Conservation (phyloP, 37 sponge, comb jelly and placozoan species). For the Spongilla lacustris region DNA sequence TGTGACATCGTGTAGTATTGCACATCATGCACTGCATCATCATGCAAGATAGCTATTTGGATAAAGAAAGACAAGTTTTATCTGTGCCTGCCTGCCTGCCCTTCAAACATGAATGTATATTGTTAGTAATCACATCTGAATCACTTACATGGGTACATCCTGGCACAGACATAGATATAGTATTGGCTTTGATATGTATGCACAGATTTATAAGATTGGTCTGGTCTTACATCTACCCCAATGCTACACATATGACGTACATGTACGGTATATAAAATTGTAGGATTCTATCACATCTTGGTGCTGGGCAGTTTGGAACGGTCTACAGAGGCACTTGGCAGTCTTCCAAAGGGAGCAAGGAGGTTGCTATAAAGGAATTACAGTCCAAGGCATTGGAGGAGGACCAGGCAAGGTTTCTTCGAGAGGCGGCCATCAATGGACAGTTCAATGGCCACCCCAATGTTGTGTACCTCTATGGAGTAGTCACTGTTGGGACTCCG, state of each 20-base stretch:
- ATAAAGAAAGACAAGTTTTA: no score
- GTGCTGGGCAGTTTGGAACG: conserved; percentile 69
- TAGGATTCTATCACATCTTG: conserved; percentile 22
- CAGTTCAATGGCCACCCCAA: conserved; percentile 65
- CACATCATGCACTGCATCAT: no score
- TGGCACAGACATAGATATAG: no score
- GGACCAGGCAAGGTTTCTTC: conserved; percentile 60
- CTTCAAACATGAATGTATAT: no score
- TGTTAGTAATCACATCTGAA: no score
- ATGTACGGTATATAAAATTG: background rate
- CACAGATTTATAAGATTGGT: no score
- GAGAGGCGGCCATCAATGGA: conserved; percentile 75
- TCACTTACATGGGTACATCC: no score
- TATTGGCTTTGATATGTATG: no score
- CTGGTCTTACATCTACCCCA: background rate
- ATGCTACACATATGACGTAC: no score
- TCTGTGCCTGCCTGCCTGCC: no score
- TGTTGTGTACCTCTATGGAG: conserved; percentile 53
- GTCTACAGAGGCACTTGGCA: conserved; percentile 56
- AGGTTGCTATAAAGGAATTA: conserved; percentile 57
- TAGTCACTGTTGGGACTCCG: conserved; percentile 72
- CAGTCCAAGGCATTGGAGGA: conserved; percentile 36
- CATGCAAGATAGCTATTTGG: no score
- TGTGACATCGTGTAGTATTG: no score
- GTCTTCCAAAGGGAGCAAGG: conserved; percentile 12